Base-by-base conservation (phyloP, 1,140 invertebrate species). In the Chironomus striatipennis region DNA sequence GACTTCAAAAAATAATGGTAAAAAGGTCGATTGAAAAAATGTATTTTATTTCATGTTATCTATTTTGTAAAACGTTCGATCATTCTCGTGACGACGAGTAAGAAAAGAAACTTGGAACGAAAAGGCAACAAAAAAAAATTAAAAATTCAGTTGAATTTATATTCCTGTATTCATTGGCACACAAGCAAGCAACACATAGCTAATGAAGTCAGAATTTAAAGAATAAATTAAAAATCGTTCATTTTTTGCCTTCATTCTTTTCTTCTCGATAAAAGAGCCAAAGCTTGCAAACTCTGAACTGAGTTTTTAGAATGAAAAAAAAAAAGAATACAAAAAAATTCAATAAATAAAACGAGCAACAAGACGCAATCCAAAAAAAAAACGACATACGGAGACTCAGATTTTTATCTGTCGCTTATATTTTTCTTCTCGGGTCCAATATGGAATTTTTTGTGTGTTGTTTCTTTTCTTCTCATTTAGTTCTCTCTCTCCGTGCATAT, bases 141-240 rank as follows among this genome's bases (percentile, higher is more conserved):
- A 70, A 70, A 70, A 18, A 70, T 70, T 70, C 65, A 21, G 20
- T 21, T 18, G 18, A n/a, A 57, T 12, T 12, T 57, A 15, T 10
- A 47, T 9, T 12, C n/a, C n/a, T 57, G 12, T 57, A 57, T 57
- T 57, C 47, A n/a, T 57, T 57, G 47, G 47, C 47, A n/a, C n/a
- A n/a, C 12, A 9, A 20, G 18, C 6, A 18, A 70, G 17, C 65
- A 70, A 21, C 65, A 70, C 65, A 20, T 21, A 21, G 20, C 17
- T 70, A 70, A 70, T 70, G 65, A 70, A 57, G 47, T 57, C 47
- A 57, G 47, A 57, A 57, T n/a, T 10, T 57, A 57, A 70, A 57
- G 47, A 70, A 70, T 70, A 70, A 70, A 70, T 70, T 70, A 70
- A 70, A 70, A 70, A 70, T 70, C 65, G 65, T 70, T 70, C 65